These are phyloP conservation scores for Melospiza georgiana DNA, from an alignment of 2,113 vertebrate species.

Conservation along the genomic window DNA sequence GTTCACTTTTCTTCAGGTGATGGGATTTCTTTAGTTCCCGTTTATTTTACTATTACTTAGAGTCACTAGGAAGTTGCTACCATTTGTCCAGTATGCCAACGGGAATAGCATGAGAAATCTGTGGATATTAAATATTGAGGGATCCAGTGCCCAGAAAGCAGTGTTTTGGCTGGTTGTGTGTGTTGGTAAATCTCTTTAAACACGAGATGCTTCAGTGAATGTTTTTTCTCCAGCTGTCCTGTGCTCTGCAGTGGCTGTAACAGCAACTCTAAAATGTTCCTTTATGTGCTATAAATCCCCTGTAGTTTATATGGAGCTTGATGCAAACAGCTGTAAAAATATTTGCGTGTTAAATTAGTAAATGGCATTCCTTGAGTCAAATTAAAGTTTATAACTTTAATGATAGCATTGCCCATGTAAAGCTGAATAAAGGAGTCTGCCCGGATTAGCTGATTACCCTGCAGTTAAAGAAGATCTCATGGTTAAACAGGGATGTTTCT, in stretches of 20 bases:
- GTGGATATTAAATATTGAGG: not conserved
- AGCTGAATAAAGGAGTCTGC: not conserved
- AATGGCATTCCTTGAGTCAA: not conserved
- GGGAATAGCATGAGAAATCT: not conserved
- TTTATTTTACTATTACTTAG: not conserved
- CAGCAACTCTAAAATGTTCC: not conserved
- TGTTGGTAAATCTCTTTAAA: not conserved
- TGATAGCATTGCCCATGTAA: not conserved
- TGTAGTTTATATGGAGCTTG: not conserved
- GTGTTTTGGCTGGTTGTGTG: not conserved
- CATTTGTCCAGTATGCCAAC: not conserved
- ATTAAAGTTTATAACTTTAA: conserved; percentile 2
- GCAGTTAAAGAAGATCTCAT: not conserved
- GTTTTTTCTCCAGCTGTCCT: not conserved
- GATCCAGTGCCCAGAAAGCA: not conserved
- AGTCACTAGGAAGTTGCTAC: not conserved
- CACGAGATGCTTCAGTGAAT: not conserved
- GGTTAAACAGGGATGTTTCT: not conserved
- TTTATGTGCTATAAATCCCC: not conserved
- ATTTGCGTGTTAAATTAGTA: not conserved
- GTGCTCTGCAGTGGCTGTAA: not conserved
- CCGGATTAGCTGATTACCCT: not conserved
- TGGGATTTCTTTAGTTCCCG: not conserved
- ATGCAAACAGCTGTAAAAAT: not conserved
- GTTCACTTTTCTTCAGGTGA: not conserved